Evolutionary conservation across 2,797 vertebrate species (phyloP), one percentile per base, ranked within the genome.

Genomic region (Xenentodon cancila): DNA sequence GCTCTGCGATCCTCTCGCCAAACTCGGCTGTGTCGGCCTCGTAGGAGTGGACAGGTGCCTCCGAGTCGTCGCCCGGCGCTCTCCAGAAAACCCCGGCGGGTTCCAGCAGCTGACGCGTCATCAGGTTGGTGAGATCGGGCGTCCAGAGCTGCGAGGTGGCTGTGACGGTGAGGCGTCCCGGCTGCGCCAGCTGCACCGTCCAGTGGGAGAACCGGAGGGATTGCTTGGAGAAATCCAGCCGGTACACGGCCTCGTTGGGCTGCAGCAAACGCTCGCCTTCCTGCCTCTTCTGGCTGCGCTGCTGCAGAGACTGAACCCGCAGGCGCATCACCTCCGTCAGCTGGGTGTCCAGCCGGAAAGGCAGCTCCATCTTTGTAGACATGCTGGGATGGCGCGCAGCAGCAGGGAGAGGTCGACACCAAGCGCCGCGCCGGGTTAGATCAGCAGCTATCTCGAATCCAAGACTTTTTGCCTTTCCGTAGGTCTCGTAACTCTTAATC

Each of bases 121-220:
- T 98, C 62, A 98, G 95, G 81, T 95, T 81, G 81, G 97, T 98
- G 82, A 99, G 95, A 72, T 99, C 97, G 0, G 97, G 97, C 0
- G 96, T 99, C 97, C 97, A 98, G 56, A 94, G 95, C 90, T 99
- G 97, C 1, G 96, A 99, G 51, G 94, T 98, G 64, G 95, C 97
- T 0, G 90, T 95, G 87, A 98, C 49, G 0, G 72, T 93, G 62
- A 97, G 92, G 65, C 89, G 93, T 0, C 96, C 97, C 0, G 80
- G 54, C n/a, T 74, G 84, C 17, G 86, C 75, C 74, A 97, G 81
- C 17, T n/a, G 67, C 20, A 97, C 81, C 0, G 76, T 75, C 97
- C 96, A 98, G 71, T 62, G 89, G 0, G 88, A 86, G 56, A 98
- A 97, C 13, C 1, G 54, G 22, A 98, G 92, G 19, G 78, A 74